Conservation (phyloP, 2,113 vertebrate genomes). For the Nansenia antarctica region DNA sequence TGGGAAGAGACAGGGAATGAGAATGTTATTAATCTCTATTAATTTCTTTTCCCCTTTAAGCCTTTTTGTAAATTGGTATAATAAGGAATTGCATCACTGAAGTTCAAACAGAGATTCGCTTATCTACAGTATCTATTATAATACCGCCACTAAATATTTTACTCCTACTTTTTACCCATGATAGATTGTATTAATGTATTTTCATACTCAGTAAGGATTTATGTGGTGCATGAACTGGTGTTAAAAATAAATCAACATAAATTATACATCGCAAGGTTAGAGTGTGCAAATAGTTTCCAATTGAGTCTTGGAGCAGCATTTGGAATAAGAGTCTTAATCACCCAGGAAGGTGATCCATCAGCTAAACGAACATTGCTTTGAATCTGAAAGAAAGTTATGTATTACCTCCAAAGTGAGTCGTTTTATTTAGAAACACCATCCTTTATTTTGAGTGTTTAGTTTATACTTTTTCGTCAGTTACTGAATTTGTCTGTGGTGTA, state of each 20-base stretch:
- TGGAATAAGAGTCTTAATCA: background rate
- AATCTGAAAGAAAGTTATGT: constrained; percentile 3
- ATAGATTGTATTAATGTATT: constrained; percentile 26
- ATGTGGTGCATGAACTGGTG: constrained; percentile 30
- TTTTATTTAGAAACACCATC: constrained; percentile 17
- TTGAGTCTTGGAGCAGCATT: constrained; percentile 18
- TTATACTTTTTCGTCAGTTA: no score
- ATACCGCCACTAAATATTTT: constrained; percentile 17
- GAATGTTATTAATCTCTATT: background rate
- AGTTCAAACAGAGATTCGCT: background rate
- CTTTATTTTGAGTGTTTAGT: constrained; percentile 11
- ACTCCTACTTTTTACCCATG: constrained; percentile 31
- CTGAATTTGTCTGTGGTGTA: no score
- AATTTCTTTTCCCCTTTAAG: background rate
- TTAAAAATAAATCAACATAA: no score
- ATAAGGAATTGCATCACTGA: background rate
- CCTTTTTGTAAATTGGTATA: background rate
- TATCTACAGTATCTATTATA: background rate
- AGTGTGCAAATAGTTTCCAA: constrained; percentile 27
- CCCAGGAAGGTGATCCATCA: constrained; percentile 7
- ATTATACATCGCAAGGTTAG: constrained; percentile 34
- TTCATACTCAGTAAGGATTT: constrained; percentile 46
- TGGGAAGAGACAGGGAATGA: constrained; percentile 4
- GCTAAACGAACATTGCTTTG: constrained; percentile 4
- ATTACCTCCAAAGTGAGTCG: constrained; percentile 17